Evolutionary conservation across 2,888 invertebrate genomes (phyloP), one percentile per base, ranked within the genome.

Genomic region (Heliconius sara): DNA sequence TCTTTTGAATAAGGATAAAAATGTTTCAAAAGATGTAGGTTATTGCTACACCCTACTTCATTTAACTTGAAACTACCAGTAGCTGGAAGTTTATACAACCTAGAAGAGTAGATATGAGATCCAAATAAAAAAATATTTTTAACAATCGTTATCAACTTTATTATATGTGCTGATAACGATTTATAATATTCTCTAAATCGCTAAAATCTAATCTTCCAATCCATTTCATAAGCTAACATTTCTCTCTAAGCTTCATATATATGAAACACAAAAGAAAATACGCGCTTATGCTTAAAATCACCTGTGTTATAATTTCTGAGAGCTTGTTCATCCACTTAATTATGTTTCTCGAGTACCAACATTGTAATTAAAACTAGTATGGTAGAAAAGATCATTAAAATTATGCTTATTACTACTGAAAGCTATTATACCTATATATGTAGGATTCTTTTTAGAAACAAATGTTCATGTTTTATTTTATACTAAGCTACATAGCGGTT

Each of bases 331-430:
- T 71, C 47, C 71, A 72, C 71, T 30, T 72, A 27, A 72, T 52
- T 52, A 22, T 22, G 27, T 72, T 72, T 52, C 52, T 47, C 71
- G 71, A 47, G 52, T 52, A 52, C 39, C 39, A 10, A 39, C 52
- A 52, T 19, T 9, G 22, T 72, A 72, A 52, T 72, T 72, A 72
- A 72, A 72, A 72, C 34, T 34, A 30, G 47, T 43, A 71, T 60
- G 9, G n/a, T 60, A 60, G 60, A 60, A 60, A 60, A n/a, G 9
- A n/a, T n/a, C 3, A 60, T 60, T 10, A 60, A 60, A 60, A 22
- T 22, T 22, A 52, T 52, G 52, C 19, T 22, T 52, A 19, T 52
- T 22, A 52, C 52, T 52, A 52, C 22, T 52, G 3, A 52, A 12
- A 60, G n/a, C 12, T n/a, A 10, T n/a, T 60, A 60, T n/a, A 2